Evolutionary conservation across 53 echinoderm and acorn worm species (phyloP), one percentile per base, ranked within the genome.

Genomic region (Holothuria leucospilota): DNA sequence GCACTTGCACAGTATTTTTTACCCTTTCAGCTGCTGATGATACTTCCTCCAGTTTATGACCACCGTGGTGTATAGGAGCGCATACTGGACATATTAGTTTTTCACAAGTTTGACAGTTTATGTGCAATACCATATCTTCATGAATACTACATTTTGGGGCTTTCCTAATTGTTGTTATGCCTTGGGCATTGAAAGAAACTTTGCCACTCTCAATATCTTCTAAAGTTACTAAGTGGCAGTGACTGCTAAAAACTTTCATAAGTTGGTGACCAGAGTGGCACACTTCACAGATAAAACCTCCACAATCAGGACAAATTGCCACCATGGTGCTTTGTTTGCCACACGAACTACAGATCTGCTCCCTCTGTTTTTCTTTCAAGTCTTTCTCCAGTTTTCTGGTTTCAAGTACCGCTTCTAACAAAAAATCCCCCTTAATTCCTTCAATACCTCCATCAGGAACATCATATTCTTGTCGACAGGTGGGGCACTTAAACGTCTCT

Each of bases 291-390:
- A 66, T 20, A 13, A 66, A 66, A 9, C 66, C 66, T 66, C 66
- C 66, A 66, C 66, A 66, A 21, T 66, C 26, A 9, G 66, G 66
- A 66, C 66, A 66, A 66, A 66, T 66, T 26, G 66, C 66, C 16
- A 66, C 66, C 66, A 66, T 66, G 2, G 25, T 66, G 66, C 8
- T 23, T 2, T 8, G 29, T 66, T 29, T 66, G 26, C 14, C 66
- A 29, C 66, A 66, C 1, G 66, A 66, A 29, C 66, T 10, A 66
- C 66, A 66, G 2, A 10, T 20, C 25, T 66, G 66, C 8, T 66
- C 66, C 66, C 14, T 66, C 66, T 66, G 26, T 29, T 66, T 29
- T 28, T 66, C 29, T 29, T 23, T 66, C 26, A 66, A 28, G 66
- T 66, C 25, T 12, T 13, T 66, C 66, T 66, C 66, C 16, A 66